Base-by-base conservation (phyloP, 2,797 vertebrate species). In the Lagodon rhomboides region DNA sequence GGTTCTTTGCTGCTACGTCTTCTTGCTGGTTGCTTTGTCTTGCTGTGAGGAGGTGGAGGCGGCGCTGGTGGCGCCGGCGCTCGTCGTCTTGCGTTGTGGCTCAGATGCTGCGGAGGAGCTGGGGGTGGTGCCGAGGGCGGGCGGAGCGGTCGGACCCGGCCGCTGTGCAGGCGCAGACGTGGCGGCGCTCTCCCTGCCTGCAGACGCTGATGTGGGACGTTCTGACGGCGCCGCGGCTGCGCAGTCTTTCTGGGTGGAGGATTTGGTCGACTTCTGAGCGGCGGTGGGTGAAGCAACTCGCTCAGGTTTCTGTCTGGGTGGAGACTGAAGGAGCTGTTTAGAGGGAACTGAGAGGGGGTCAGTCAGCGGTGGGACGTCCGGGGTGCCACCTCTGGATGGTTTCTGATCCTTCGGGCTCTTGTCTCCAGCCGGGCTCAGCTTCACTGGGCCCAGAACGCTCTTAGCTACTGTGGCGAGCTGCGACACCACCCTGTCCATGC, bases 1-100 rank as follows among this genome's bases (percentile, higher is more conserved):
- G 27, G 20, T 13, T 75, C 15, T 25, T 50, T 11, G 75, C 83
- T 94, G 96, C 95, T 98, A 98, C 91, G 96, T 97, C 93, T 95
- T 97, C 93, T 95, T 97, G 82, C 88, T 85, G 71, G 87, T 85
- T 82, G 92, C 87, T 94, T 96, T 95, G 83, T 95, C 95, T 43
- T 94, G 95, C 80, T 91, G 93, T 0, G 79, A 63, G 50, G 92
- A 68, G 68, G 85, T 9, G 49, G 87, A n/a, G 12, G 1, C 18
- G 7, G 72, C 44, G 51, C 12, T 66, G 79, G 69, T 66, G 79
- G 69, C 11, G 3, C 27, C 0, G 58, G 58, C 51, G 3, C 62
- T 30, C 2, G 65, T 16, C 0, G 54, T 8, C 93, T 91, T 90
- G 69, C 87, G 89, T 76, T 93, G 92, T 3, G 85, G 82, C 75